A percentile compares a stretch with the other conserved stretches of the same genome.
Evolutionary conservation across 2,888 invertebrate genomes (phyloP).

Genomic region (Mycalesis mineus): DNA sequence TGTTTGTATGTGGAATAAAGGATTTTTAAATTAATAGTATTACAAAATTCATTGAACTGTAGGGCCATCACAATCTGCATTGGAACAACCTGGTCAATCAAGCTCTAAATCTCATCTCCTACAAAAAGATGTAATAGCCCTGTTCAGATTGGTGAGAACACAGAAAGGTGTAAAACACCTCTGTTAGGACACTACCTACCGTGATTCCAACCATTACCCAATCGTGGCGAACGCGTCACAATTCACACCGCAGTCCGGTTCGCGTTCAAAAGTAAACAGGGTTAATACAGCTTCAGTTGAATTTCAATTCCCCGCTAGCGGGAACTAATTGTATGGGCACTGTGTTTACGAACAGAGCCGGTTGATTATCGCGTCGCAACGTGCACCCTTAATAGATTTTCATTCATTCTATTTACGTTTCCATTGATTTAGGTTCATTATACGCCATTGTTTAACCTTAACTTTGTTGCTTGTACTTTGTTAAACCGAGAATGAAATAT

Average conservation of each 20-base stretch:
- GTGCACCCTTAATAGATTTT: slow-evolving; percentile 36
- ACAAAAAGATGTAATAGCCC: too few relatives aligned
- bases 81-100: too few relatives aligned
- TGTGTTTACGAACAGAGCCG: slow-evolving; percentile 4
- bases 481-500: neutral
- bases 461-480: neutral
- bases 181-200: neutral
- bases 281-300: neutral
- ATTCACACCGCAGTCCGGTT: slow-evolving; percentile 1
- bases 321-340: slow-evolving; percentile 11
- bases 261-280: slow-evolving; percentile 2
- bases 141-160: too few relatives aligned
- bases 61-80: too few relatives aligned
- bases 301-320: slow-evolving; percentile 8
- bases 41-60: too few relatives aligned
- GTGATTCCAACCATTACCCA: neutral
- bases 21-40: too few relatives aligned
- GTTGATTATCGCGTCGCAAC: slow-evolving; percentile 15
- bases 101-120: too few relatives aligned
- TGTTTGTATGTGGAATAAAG: too few relatives aligned
- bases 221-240: neutral
- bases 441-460: slow-evolving; percentile 4
- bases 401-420: slow-evolving; percentile 40
- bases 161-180: too few relatives aligned
- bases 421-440: slow-evolving; percentile 23